Percentiles rank a stretch among this genome's conserved stretches.
Conservation (phyloP, 2,113 vertebrate species). For the Gorilla gorilla region DNA sequence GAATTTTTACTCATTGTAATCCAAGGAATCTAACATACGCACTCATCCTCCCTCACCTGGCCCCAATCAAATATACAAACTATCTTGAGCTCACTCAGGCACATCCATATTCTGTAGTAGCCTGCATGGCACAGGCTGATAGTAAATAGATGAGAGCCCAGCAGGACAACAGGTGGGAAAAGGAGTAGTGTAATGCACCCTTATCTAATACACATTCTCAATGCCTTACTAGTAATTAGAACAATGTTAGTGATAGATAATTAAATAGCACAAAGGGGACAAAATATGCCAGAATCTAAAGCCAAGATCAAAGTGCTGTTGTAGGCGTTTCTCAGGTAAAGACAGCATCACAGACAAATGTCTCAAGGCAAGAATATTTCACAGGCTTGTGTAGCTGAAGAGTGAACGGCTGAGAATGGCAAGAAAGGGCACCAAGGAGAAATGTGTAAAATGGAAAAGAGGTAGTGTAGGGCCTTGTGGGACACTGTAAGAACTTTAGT, state of each 20-base stretch:
- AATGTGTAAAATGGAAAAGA: background rate
- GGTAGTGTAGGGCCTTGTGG: background rate
- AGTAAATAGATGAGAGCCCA: background rate
- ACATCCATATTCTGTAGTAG: background rate
- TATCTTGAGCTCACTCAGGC: background rate
- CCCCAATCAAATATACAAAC: background rate
- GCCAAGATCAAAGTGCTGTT: background rate
- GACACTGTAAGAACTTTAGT: background rate
- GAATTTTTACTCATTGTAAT: background rate
- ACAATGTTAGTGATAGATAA: background rate
- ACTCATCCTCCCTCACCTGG: background rate
- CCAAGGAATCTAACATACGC: background rate
- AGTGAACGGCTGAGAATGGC: background rate
- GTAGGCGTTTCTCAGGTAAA: background rate
- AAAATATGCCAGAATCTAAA: background rate
- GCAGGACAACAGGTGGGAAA: rapidly evolving
- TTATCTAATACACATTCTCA: background rate
- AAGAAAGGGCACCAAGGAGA: background rate
- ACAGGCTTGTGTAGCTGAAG: background rate
- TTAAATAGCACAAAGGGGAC: background rate
- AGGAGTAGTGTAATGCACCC: background rate
- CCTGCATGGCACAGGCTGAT: background rate
- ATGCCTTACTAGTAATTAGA: background rate
- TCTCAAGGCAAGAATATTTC: background rate
- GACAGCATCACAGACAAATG: background rate